A percentile compares a stretch with the other conserved stretches of the same genome.
Conservation (phyloP, 2,888 invertebrate species). For the Deilephila elpenor region DNA sequence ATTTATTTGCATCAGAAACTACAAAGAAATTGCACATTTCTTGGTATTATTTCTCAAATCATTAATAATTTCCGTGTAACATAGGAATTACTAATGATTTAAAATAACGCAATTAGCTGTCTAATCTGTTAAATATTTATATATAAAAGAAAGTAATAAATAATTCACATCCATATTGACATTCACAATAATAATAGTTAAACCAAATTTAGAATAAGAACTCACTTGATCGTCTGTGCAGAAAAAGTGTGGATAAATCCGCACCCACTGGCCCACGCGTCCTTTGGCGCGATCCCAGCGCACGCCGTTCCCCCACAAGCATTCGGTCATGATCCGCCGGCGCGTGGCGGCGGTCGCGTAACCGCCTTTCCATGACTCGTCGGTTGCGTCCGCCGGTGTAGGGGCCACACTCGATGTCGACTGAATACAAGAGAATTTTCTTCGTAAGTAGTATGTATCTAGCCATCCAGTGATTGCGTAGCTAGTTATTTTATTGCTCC, state of each 20-base stretch:
- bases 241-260: slow-evolving; percentile 87
- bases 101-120: no score
- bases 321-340: slow-evolving; percentile 67
- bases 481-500: no score
- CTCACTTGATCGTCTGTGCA: slow-evolving; percentile 68
- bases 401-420: slow-evolving; percentile 56
- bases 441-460: background rate
- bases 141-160: no score
- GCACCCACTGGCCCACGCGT: slow-evolving; percentile 90
- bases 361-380: slow-evolving; percentile 77
- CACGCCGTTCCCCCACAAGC: slow-evolving; percentile 89
- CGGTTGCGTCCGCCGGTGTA: slow-evolving; percentile 62
- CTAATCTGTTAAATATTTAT: no score
- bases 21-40: no score
- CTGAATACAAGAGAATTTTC: slow-evolving; percentile 44
- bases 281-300: slow-evolving; percentile 87
- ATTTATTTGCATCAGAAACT: no score
- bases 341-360: slow-evolving; percentile 75
- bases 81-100: no score
- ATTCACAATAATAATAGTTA: background rate
- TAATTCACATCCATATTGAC: no score
- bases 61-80: no score
- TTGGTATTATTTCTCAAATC: no score
- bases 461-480: no score
- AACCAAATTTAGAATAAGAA: background rate